phyloP scores from a whole-genome alignment of 1,140 invertebrate species.

The Melanaphis sacchari region DNA sequence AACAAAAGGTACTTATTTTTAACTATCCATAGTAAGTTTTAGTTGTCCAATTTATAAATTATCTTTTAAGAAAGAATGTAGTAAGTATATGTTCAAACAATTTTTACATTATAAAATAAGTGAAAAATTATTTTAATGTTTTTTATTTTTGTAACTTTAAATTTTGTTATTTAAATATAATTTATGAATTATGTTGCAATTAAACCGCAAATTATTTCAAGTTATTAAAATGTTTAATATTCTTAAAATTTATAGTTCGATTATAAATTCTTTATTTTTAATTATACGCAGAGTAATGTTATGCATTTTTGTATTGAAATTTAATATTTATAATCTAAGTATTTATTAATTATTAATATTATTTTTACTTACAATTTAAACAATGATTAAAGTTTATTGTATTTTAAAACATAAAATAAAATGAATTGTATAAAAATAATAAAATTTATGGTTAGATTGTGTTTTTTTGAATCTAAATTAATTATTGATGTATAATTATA shows the following conservation, averaged over 20 bases:
- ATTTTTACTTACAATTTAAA: too few species aligned
- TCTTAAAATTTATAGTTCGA: too few species aligned
- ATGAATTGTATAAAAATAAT: background rate
- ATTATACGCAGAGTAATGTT: too few species aligned
- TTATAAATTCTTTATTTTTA: too few species aligned
- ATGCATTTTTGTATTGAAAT: background rate
- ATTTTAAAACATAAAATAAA: background rate
- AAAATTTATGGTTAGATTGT: background rate
- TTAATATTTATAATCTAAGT: background rate
- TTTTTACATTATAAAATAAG: background rate
- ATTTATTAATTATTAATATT: too few species aligned
- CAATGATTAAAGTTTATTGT: background rate
- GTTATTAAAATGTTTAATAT: too few species aligned
- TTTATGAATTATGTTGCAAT: background rate
- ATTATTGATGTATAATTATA: background rate
- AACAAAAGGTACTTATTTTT: background rate
- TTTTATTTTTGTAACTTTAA: background rate
- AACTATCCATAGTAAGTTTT: background rate
- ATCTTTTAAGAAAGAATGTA: too few species aligned
- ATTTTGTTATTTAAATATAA: too few species aligned
- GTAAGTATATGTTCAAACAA: background rate
- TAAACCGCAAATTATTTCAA: background rate
- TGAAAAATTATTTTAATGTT: background rate
- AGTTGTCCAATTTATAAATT: background rate
- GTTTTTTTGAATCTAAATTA: background rate